phyloP scores from a whole-genome alignment of 2,888 invertebrate species.

The Athalia circularis region DNA sequence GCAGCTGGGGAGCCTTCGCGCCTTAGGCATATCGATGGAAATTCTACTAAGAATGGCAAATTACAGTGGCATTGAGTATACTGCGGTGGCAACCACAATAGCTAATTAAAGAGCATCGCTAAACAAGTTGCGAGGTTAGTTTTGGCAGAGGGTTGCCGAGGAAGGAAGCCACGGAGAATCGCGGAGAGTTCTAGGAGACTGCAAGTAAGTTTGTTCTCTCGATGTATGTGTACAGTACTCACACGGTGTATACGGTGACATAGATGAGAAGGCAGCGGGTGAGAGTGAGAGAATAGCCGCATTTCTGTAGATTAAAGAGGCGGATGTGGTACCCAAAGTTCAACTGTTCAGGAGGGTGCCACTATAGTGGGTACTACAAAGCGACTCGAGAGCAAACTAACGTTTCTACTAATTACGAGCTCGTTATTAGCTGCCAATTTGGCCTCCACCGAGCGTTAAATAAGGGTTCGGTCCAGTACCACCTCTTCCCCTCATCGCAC shows the following conservation, averaged over 20 bases:
- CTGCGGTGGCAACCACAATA: slow-evolving; percentile 57
- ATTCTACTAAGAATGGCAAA: slow-evolving; percentile 58
- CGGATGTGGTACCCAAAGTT: slow-evolving; percentile 38
- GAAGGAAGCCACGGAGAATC: slow-evolving; percentile 33
- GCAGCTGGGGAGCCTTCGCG: slow-evolving; percentile 13
- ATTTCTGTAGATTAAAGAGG: slow-evolving; percentile 34
- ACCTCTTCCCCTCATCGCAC: slow-evolving; percentile 24
- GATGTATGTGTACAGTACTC: slow-evolving; percentile 18
- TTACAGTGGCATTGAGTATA: slow-evolving; percentile 56
- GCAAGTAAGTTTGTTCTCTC: slow-evolving; percentile 13
- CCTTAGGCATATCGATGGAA: slow-evolving; percentile 47
- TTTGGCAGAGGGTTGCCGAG: slow-evolving; percentile 48
- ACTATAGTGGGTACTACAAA: slow-evolving; percentile 46
- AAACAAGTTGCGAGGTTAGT: slow-evolving; percentile 49
- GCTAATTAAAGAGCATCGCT: slow-evolving; percentile 62
- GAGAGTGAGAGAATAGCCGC: slow-evolving; percentile 3
- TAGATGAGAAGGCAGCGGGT: not conserved
- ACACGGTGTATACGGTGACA: slow-evolving; percentile 18
- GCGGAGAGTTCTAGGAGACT: slow-evolving; percentile 21
- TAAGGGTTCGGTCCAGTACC: slow-evolving; percentile 54
- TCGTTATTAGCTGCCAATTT: slow-evolving; percentile 64
- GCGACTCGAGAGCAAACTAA: slow-evolving; percentile 63
- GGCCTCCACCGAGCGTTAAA: slow-evolving; percentile 61
- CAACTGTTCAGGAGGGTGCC: slow-evolving; percentile 26
- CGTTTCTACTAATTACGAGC: slow-evolving; percentile 63